Conservation (phyloP, 2,797 vertebrate species). For the Knipowitschia caucasica region DNA sequence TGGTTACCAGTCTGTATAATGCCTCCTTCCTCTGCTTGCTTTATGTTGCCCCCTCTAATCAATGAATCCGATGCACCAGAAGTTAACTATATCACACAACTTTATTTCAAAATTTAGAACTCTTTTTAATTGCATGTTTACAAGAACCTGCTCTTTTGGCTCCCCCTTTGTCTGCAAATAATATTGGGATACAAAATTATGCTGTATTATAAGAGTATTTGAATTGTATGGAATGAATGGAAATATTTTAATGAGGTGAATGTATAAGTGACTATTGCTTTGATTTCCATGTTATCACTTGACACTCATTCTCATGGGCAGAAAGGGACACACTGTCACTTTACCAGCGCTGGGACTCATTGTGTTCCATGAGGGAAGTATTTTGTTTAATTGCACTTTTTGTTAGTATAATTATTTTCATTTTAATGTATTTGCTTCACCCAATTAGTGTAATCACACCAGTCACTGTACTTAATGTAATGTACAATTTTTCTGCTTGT, state of each 20-base stretch:
- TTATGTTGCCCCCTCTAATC: conserved; percentile 7
- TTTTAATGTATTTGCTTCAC: conserved; percentile 8
- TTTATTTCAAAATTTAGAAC: conserved; percentile 42
- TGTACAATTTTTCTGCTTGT: conserved; percentile 39
- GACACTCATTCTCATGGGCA: conserved; percentile 45
- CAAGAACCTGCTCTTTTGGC: conserved; percentile 24
- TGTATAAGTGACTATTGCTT: conserved; percentile 47
- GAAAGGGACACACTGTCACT: conserved; percentile 63
- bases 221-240: conserved; percentile 66
- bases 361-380: conserved; percentile 16
- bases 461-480: neutral
- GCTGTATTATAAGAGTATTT: conserved; percentile 67
- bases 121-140: conserved; percentile 69
- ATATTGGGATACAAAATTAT: too few relatives aligned
- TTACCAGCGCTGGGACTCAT: conserved; percentile 49
- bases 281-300: conserved; percentile 19
- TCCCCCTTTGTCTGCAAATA: conserved; percentile 27
- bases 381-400: conserved; percentile 24
- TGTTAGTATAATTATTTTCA: conserved; percentile 5
- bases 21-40: conserved; percentile 10
- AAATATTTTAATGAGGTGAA: conserved; percentile 61
- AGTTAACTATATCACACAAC: conserved; percentile 25
- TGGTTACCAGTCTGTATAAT: conserved; percentile 94
- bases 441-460: neutral
- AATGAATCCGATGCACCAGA: conserved; percentile 25